phyloP scores from a whole-genome alignment of 2,888 invertebrate genomes.

The Rhamphomyia laevipes region DNA sequence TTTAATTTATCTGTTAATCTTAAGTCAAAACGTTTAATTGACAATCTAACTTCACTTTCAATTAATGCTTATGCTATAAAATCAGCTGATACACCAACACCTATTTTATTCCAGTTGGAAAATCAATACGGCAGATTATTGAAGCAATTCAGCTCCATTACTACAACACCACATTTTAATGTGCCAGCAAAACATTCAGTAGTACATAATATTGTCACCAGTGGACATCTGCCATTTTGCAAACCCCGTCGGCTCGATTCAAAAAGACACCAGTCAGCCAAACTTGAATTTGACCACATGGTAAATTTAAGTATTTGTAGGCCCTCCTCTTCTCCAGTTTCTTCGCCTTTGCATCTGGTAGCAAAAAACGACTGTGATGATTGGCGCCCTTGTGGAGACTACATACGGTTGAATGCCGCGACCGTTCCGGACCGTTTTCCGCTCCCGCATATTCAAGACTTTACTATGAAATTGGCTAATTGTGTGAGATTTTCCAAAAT shows the following conservation, averaged over 20 bases:
- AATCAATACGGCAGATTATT: background rate
- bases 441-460: background rate
- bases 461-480: background rate
- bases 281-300: background rate
- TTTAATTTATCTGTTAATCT: conserved; percentile 6
- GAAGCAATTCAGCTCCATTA: background rate
- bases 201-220: background rate
- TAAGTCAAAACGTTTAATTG: background rate
- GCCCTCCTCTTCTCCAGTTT: background rate
- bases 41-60: background rate
- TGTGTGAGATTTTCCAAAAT: background rate
- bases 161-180: background rate
- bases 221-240: background rate
- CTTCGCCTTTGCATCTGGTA: background rate
- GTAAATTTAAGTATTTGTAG: background rate
- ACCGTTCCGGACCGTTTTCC: background rate
- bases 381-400: background rate
- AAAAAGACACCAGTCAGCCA: background rate
- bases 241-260: background rate
- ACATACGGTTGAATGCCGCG: background rate
- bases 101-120: background rate
- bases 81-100: background rate
- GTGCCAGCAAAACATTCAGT: background rate
- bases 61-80: background rate
- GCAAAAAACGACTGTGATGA: background rate